phyloP scores from a whole-genome alignment of 2,797 vertebrate genomes.

The Tragopan temminckii region DNA sequence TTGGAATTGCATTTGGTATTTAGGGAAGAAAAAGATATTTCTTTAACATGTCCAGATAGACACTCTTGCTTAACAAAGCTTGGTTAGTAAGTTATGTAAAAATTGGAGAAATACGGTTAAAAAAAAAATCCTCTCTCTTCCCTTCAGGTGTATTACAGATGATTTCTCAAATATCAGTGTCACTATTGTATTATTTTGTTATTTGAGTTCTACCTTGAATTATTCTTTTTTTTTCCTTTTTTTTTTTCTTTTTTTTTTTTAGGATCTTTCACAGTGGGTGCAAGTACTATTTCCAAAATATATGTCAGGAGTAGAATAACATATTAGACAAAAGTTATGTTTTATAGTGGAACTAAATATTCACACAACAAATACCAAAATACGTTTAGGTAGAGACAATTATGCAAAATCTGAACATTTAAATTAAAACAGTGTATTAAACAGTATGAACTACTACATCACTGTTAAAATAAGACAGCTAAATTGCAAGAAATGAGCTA shows the following conservation, averaged over 20 bases:
- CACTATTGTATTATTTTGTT: not conserved
- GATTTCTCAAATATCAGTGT: not conserved
- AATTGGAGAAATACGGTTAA: not conserved
- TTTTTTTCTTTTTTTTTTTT: not conserved
- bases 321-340: not conserved
- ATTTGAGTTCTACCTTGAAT: not conserved
- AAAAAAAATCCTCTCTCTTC: not conserved
- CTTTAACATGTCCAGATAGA: not conserved
- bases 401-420: not conserved
- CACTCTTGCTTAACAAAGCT: not conserved
- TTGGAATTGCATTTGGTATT: not conserved
- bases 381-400: not conserved
- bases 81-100: not conserved
- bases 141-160: not conserved
- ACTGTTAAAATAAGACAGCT: not conserved
- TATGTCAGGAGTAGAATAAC: not conserved
- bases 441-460: not conserved
- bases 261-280: not conserved
- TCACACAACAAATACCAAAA: not conserved
- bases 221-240: not conserved
- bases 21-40: not conserved
- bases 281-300: not conserved
- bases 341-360: not conserved
- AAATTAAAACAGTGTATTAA: not conserved
- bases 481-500: not conserved